Evolutionary conservation across 1,140 invertebrate genomes (phyloP).

Genomic region (Tachypleus tridentatus): DNA sequence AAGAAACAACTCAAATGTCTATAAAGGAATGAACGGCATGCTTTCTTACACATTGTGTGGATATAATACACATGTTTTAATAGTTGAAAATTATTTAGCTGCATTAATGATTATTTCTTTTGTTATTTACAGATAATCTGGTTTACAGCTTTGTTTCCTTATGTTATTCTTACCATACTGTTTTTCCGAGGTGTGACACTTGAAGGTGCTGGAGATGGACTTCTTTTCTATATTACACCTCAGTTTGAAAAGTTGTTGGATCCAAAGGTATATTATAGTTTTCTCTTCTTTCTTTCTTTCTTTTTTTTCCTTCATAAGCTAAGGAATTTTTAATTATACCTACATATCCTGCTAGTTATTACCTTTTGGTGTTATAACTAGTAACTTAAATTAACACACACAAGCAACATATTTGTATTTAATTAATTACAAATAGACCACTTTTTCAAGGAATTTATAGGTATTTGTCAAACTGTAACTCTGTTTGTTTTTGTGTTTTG

Average conservation of each 20-base stretch:
- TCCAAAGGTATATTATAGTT: constrained; percentile 20
- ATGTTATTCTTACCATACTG: constrained; percentile 57
- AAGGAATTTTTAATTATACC: too few species aligned
- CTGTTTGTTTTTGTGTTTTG: not conserved
- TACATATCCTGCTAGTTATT: too few species aligned
- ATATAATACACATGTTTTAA: not conserved
- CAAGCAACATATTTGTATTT: too few species aligned
- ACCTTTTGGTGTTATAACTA: too few species aligned
- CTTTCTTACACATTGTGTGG: not conserved
- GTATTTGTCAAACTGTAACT: too few species aligned
- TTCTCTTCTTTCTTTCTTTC: too few species aligned
- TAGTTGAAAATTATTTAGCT: not conserved
- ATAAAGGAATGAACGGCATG: not conserved
- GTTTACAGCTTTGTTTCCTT: constrained; percentile 71
- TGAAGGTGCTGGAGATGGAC: constrained; percentile 33
- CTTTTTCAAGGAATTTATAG: too few species aligned
- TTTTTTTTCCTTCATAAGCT: too few species aligned
- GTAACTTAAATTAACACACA: too few species aligned
- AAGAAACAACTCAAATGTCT: not conserved
- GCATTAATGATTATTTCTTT: not conserved
- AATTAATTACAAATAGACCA: too few species aligned
- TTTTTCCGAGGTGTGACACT: constrained; percentile 49
- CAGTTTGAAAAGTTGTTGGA: constrained; percentile 21
- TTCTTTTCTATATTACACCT: constrained; percentile 27
- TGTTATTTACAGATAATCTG: constrained; percentile 53